Evolutionary conservation across 2,797 vertebrate genomes (phyloP).

Genomic region (Anas bahamensis): DNA sequence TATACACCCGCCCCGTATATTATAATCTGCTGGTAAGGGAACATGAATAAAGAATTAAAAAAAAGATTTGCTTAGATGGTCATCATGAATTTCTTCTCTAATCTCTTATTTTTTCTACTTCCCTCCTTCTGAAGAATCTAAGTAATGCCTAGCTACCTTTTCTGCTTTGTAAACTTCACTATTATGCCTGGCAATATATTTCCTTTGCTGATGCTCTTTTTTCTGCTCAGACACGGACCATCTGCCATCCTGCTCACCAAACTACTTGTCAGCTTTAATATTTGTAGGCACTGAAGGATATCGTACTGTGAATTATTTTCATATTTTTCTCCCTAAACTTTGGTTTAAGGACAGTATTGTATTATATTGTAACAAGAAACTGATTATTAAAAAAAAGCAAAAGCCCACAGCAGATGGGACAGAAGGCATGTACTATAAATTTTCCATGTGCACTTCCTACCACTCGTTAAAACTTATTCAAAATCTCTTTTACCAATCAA

Average conservation of each 20-base stretch:
- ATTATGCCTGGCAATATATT: neutral
- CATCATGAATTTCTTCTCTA: neutral
- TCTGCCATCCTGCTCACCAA: slow-evolving; percentile 22
- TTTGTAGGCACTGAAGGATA: neutral
- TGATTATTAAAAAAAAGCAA: neutral
- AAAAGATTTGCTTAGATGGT: neutral
- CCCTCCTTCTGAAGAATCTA: neutral
- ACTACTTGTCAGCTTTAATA: neutral
- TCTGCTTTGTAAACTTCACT: slow-evolving; percentile 11
- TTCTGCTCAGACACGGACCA: neutral
- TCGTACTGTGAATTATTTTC: neutral
- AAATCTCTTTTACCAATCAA: neutral
- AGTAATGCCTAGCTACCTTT: neutral
- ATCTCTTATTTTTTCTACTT: neutral
- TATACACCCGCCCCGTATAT: neutral
- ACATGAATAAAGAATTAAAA: neutral
- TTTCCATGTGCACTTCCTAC: neutral
- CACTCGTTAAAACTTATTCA: neutral
- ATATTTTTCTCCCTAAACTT: neutral
- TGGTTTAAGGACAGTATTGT: neutral
- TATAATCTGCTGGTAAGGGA: neutral
- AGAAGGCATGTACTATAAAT: neutral
- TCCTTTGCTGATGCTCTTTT: slow-evolving; percentile 7
- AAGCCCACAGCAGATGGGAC: neutral
- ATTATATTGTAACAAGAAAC: neutral